phyloP scores from a whole-genome alignment of 2,113 vertebrate genomes.

The Mesembrinibis cayennensis region DNA sequence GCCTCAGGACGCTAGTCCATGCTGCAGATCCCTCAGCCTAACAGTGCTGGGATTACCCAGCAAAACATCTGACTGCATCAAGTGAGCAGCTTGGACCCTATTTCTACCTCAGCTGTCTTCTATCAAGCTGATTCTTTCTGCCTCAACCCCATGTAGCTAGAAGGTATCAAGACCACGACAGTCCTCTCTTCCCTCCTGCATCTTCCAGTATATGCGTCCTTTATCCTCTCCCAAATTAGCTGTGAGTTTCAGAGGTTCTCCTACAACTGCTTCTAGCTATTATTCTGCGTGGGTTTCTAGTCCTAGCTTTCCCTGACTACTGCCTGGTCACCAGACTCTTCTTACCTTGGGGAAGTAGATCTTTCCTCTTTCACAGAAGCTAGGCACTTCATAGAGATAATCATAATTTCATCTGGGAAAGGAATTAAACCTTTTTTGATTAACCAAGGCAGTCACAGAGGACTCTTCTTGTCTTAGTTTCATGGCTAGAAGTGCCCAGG shows the following conservation, averaged over 20 bases:
- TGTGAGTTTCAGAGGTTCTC: neutral
- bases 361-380: neutral
- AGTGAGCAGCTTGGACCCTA: neutral
- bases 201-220: neutral
- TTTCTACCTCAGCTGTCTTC: neutral
- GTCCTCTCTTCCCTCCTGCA: neutral
- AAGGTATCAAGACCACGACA: neutral
- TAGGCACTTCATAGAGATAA: neutral
- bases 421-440: neutral
- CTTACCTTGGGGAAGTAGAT: neutral
- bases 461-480: neutral
- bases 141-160: neutral
- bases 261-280: neutral
- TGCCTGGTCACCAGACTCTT: neutral
- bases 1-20: neutral
- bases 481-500: neutral
- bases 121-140: neutral
- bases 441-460: neutral
- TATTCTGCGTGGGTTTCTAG: neutral
- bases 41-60: neutral
- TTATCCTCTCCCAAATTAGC: neutral
- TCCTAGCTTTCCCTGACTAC: neutral
- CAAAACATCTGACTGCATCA: neutral
- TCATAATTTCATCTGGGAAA: neutral
- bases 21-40: neutral